Conservation (phyloP, 2,113 vertebrate species). For the Nycticorax nycticorax region DNA sequence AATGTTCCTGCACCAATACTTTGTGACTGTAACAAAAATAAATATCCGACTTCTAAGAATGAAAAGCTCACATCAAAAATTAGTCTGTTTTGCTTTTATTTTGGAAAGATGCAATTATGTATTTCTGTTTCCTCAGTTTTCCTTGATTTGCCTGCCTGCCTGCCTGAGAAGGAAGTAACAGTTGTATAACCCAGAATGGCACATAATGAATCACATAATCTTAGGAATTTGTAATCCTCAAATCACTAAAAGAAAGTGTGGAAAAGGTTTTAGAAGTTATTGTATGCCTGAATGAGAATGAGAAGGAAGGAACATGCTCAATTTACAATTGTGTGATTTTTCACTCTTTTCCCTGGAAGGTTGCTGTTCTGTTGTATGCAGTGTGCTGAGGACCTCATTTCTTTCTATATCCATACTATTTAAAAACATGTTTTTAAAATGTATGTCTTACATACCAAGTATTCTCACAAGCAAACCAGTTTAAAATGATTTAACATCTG, state of each 20-base stretch:
- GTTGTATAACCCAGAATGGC: neutral
- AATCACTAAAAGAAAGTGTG: neutral
- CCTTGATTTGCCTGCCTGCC: neutral
- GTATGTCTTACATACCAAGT: neutral
- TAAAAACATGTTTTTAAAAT: neutral
- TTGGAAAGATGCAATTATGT: neutral
- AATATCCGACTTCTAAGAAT: slow-evolving; percentile 1
- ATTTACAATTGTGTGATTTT: neutral
- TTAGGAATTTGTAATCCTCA: neutral
- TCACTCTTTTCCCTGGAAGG: neutral
- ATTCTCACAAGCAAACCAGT: neutral
- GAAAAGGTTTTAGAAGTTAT: neutral
- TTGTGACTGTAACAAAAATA: slow-evolving; percentile 9
- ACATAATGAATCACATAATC: neutral
- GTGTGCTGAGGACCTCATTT: neutral
- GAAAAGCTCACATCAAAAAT: slow-evolving; percentile 11
- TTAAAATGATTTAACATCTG: neutral
- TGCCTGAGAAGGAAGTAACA: neutral
- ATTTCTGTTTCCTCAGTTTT: neutral
- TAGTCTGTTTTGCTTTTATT: neutral
- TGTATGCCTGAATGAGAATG: neutral
- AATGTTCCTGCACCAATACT: neutral
- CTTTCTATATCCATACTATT: slow-evolving; percentile 19
- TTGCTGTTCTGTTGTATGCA: neutral
- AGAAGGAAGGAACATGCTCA: neutral